Conservation (phyloP, 1,140 invertebrate species). For the Eubasilissa regina region DNA sequence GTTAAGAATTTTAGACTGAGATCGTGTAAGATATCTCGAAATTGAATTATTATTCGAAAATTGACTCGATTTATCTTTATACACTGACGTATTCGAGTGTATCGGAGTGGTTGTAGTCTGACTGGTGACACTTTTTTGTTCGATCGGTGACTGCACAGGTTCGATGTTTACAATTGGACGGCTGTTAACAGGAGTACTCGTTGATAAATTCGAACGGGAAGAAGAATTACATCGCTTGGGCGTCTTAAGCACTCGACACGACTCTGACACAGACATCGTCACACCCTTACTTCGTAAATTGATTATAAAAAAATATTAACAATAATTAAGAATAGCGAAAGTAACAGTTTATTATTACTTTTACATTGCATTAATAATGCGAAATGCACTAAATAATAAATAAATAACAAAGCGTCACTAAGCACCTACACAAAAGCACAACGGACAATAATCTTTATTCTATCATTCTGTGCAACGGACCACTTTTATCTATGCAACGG, state of each 20-base stretch:
- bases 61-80: not conserved
- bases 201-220: constrained; percentile 2
- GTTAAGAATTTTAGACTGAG: constrained; percentile 10
- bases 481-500: no score
- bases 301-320: no score
- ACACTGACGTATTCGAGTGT: not conserved
- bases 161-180: constrained; percentile 13
- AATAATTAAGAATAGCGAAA: no score
- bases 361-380: no score
- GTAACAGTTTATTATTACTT: no score
- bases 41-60: constrained; percentile 1
- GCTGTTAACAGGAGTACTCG: constrained; percentile 21
- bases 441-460: no score
- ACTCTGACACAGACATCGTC: constrained; percentile 11
- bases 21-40: constrained; percentile 5
- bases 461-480: no score
- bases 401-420: no score
- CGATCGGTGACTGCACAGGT: constrained; percentile 34
- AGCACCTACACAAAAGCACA: no score
- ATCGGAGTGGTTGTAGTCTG: constrained; percentile 6
- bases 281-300: not conserved
- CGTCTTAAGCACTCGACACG: not conserved
- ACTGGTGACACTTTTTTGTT: constrained; percentile 3
- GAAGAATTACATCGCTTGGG: constrained; percentile 10
- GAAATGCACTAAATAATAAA: no score